phyloP scores from a whole-genome alignment of 2,797 vertebrate species.

The Pampus argenteus region DNA sequence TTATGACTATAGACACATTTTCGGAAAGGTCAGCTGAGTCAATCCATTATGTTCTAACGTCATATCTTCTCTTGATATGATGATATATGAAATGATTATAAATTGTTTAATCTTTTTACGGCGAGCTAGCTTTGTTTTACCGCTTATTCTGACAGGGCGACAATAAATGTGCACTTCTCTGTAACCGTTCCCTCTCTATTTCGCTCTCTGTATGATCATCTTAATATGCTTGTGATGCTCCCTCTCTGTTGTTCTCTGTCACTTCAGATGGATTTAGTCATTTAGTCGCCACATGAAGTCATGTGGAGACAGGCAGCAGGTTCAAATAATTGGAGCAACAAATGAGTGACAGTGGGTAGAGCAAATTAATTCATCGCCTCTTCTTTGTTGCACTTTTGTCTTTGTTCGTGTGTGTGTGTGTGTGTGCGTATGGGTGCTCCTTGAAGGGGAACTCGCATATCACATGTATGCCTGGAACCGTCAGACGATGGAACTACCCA shows the following conservation, averaged over 20 bases:
- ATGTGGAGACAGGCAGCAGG: slow-evolving; percentile 55
- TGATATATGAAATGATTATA: not conserved
- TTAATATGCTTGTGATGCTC: slow-evolving; percentile 38
- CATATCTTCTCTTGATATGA: not conserved
- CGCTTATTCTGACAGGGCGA: slow-evolving; percentile 11
- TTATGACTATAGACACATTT: slow-evolving; percentile 7
- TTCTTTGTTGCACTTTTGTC: slow-evolving; percentile 32
- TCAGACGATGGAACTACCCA: slow-evolving; percentile 97
- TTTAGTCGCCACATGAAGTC: slow-evolving; percentile 50
- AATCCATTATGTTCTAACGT: slow-evolving; percentile 5
- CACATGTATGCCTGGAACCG: slow-evolving; percentile 98
- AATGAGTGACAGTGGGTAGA: slow-evolving; percentile 54
- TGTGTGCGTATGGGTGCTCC: not conserved
- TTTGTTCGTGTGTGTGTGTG: slow-evolving; percentile 38
- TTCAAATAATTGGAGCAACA: slow-evolving; percentile 56
- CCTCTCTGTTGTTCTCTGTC: slow-evolving; percentile 49
- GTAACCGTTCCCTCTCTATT: slow-evolving; percentile 1
- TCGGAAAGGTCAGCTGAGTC: slow-evolving; percentile 30
- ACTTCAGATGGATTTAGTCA: slow-evolving; percentile 65
- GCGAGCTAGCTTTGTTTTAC: not conserved
- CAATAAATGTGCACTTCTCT: not conserved
- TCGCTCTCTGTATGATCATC: slow-evolving; percentile 38
- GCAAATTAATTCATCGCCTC: slow-evolving; percentile 55
- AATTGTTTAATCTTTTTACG: not conserved
- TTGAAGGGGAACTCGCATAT: slow-evolving; percentile 96